Evolutionary conservation across 2,888 invertebrate genomes (phyloP), one percentile per base, ranked within the genome.

Genomic region (Pseudococcus jackbeardsleyi): DNA sequence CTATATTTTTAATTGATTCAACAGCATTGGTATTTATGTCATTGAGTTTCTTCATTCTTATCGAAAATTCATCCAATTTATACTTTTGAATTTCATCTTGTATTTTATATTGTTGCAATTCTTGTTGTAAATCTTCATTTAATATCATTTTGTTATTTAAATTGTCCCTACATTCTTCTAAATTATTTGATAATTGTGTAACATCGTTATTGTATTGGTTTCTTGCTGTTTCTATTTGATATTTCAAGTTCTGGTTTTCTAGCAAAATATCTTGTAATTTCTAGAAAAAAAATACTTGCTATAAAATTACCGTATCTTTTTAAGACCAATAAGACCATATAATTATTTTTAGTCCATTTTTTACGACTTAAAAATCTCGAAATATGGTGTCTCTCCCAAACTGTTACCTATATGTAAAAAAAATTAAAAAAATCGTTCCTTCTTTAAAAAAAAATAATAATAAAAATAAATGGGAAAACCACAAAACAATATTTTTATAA

Each of bases 91-190:
- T 33, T 33, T 87, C 50, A 33, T 87, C 87, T 87, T 77, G 48
- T n/a, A 22, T 17, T 48, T 87, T 46, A 12, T 79, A 87, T 12
- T 46, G 54, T 17, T 46, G 39, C 8, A 54, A 48, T 54, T 87
- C n/a, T 22, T 79, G 26, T 5, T 54, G 50, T 11, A 82, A 26
- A n/a, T 79, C 87, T 79, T 87, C 3, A 54, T 79, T 87, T 15
- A 79, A 33, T 22, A 46, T 39, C 12, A 82, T n/a, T 39, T 87
- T 79, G n/a, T 26, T 79, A 19, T 46, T 68, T 15, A 87, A 22
- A 82, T 87, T 79, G 54, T 33, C 54, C 26, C 26, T 87, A 17
- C 33, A 54, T 54, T 79, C 33, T 17, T 87, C 79, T 39, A 87
- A 42, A 42, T 79, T 79, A 42, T 79, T 17, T 8, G 79, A 79